phyloP scores from a whole-genome alignment of 2,797 vertebrate species.

The Ctenosaura bakeri region DNA sequence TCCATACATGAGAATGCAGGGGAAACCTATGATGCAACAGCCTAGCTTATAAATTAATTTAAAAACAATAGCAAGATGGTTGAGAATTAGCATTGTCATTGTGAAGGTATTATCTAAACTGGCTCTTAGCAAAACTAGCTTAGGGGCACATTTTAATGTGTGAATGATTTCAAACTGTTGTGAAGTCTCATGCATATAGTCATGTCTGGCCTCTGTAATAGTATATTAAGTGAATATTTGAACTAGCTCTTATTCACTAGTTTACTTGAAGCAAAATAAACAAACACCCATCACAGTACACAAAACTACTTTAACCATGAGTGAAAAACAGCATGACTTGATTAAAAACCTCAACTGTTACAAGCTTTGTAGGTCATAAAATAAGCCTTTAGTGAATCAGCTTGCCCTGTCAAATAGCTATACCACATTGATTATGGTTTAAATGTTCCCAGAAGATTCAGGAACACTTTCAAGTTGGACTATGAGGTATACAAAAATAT shows the following conservation, averaged over 20 bases:
- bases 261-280: conserved; percentile 39
- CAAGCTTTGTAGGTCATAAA: not conserved
- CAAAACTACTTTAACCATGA: not conserved
- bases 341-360: conserved; percentile 14
- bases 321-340: not conserved
- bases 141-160: not conserved
- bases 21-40: not conserved
- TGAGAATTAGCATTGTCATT: not conserved
- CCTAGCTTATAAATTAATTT: not conserved
- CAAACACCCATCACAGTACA: not conserved
- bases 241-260: not conserved
- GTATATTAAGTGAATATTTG: not conserved
- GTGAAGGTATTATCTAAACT: not conserved
- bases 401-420: not conserved
- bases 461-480: not conserved
- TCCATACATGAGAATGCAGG: no score
- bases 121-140: not conserved
- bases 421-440: not conserved
- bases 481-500: conserved; percentile 7
- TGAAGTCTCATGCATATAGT: not conserved
- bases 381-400: not conserved
- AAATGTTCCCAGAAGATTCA: conserved; percentile 7
- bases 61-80: not conserved
- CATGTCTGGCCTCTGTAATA: not conserved
- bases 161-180: not conserved